A percentile compares a stretch with the other conserved stretches of the same genome.
These are phyloP conservation scores for Brachionus calyciflorus DNA, from an alignment of 1,140 invertebrate genomes.

Conservation along the genomic window DNA sequence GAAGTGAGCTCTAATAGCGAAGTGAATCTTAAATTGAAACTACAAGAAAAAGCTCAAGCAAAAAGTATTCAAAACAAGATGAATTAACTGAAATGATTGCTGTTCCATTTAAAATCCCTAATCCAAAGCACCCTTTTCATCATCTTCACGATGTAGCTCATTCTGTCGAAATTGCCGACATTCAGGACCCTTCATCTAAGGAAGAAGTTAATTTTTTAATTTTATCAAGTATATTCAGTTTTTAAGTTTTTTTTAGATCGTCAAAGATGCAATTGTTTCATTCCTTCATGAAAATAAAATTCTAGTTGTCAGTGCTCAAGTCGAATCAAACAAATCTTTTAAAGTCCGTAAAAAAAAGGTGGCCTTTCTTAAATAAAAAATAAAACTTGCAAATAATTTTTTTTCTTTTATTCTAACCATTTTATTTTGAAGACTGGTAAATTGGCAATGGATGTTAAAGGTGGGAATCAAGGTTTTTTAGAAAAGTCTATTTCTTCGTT, in stretches of 20 bases:
- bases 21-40: background rate
- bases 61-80: background rate
- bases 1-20: background rate
- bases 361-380: no score
- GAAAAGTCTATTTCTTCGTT: no score
- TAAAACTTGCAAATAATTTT: no score
- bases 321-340: conserved; percentile 6
- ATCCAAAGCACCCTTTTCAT: background rate
- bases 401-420: no score
- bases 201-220: background rate
- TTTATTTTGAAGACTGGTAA: no score
- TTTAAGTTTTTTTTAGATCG: background rate
- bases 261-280: background rate
- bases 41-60: background rate
- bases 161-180: background rate
- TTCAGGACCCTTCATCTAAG: background rate
- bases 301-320: background rate
- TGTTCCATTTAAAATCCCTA: conserved; percentile 3
- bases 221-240: no score
- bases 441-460: no score
- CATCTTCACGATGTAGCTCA: background rate
- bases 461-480: no score
- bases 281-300: background rate
- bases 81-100: background rate
- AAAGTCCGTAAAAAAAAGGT: conserved; percentile 3